These are phyloP conservation scores for Anastrepha ludens DNA, from an alignment of 1,140 invertebrate species.

Conservation along the genomic window DNA sequence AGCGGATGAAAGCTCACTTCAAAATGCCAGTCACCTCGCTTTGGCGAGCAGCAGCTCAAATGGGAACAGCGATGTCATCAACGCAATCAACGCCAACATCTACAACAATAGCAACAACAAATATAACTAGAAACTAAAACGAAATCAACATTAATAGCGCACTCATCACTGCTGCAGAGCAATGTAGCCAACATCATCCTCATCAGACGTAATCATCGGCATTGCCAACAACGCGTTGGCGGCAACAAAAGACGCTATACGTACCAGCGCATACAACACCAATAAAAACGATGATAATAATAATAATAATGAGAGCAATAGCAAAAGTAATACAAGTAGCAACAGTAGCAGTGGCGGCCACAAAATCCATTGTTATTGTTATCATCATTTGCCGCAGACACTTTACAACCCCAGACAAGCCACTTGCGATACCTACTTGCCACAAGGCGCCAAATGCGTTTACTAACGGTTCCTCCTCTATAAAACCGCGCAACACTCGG, in stretches of 20 bases:
- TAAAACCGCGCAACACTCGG: background rate
- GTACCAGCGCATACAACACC: background rate
- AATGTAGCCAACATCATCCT: background rate
- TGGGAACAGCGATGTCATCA: slow-evolving; percentile 34
- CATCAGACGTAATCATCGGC: background rate
- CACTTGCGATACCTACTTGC: slow-evolving; percentile 3
- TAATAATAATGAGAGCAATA: slow-evolving; percentile 41
- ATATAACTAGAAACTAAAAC: background rate
- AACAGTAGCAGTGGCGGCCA: slow-evolving; percentile 24
- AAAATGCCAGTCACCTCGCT: slow-evolving; percentile 37
- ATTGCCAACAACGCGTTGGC: slow-evolving; percentile 26
- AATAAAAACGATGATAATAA: background rate
- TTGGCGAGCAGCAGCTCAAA: background rate
- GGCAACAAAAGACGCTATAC: background rate
- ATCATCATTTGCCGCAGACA: slow-evolving; percentile 55
- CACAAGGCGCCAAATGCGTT: slow-evolving; percentile 18
- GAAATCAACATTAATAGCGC: background rate
- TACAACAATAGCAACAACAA: slow-evolving; percentile 3
- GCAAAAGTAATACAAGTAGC: slow-evolving; percentile 25
- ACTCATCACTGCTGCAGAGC: slow-evolving; percentile 2
- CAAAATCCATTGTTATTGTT: slow-evolving; percentile 46
- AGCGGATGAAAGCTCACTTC: slow-evolving; percentile 23
- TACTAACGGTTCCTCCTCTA: background rate
- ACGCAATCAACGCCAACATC: slow-evolving; percentile 36
- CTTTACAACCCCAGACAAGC: slow-evolving; percentile 54